Evolutionary conservation across 2,888 invertebrate species (phyloP), one percentile per base, ranked within the genome.

Genomic region (Ophion slaviceki): DNA sequence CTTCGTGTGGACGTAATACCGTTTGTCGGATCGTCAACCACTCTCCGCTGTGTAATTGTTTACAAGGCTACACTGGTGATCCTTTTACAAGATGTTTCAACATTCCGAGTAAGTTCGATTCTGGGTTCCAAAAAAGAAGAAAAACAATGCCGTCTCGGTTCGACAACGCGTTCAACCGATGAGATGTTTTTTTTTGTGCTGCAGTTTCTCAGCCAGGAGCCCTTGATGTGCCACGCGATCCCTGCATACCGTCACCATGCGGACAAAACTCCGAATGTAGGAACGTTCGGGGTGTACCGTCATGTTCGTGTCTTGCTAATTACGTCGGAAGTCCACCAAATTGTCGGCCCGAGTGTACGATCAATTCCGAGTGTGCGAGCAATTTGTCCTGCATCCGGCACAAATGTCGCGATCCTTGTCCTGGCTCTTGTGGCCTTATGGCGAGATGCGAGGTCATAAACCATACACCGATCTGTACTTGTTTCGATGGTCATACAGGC

Each of bases 21-120:
- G 90, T 91, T 8, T 95, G 95, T 88, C 89, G 92, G 67, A 94
- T 94, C 2, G 92, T 94, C n/a, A 94, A 94, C 86, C 95, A 95
- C 89, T 92, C 93, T 76, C 94, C 95, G 2, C 93, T 94, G 72
- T 95, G 95, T 84, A 92, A 92, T 40, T 95, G 95, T 87, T 94
- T 92, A 91, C 85, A 71, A 89, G 90, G 91, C 45, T 93, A 92
- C 72, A 96, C 96, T 76, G 97, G 97, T 90, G 97, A 97, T 95
- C 97, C 97, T 57, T 97, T 97, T 93, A 95, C 96, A 6, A 96
- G 96, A 91, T 97, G 97, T 93, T 96, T 96, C 90, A 93, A 93
- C 88, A 93, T 94, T 3, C 47, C 47, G 47, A 47, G 47, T 47
- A 14, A 47, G 47, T 47, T 14, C 4, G 32, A 32, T 4, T 47